Conservation (phyloP, 2,888 invertebrate genomes). For the Pasiphila rectangulata region DNA sequence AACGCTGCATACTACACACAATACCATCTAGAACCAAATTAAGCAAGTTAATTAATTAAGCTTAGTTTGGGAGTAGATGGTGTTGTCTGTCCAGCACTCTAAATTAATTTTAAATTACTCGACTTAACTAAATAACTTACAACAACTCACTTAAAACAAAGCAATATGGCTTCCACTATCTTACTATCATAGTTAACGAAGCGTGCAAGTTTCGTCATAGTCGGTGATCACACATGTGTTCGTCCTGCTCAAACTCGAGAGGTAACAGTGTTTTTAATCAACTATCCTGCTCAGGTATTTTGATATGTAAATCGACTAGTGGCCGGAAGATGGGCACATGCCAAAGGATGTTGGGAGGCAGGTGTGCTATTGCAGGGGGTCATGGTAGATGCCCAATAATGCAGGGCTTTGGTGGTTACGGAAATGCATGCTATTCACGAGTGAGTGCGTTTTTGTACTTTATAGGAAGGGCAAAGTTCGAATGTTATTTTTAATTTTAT, state of each 20-base stretch:
- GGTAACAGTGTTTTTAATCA: not conserved
- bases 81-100: no score
- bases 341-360: constrained; percentile 27
- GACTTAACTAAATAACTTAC: not conserved
- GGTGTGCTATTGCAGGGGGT: constrained; percentile 31
- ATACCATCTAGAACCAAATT: no score
- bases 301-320: constrained; percentile 30
- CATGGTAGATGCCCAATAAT: constrained; percentile 29
- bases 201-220: constrained; percentile 63
- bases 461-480: not conserved
- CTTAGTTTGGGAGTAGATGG: not conserved
- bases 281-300: constrained; percentile 17
- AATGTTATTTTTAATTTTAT: no score
- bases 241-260: constrained; percentile 27
- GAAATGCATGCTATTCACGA: constrained; percentile 22
- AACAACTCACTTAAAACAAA: constrained; percentile 31
- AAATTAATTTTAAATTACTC: not conserved
- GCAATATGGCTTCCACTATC: constrained; percentile 48
- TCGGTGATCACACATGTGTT: constrained; percentile 47
- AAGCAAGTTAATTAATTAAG: no score
- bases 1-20: no score
- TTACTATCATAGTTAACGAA: constrained; percentile 44
- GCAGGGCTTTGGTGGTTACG: constrained; percentile 15
- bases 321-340: constrained; percentile 32
- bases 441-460: not conserved